A percentile compares a stretch with the other conserved stretches of the same genome.
phyloP scores from a whole-genome alignment of 2,888 invertebrate species.

The Campoletis raptor region DNA sequence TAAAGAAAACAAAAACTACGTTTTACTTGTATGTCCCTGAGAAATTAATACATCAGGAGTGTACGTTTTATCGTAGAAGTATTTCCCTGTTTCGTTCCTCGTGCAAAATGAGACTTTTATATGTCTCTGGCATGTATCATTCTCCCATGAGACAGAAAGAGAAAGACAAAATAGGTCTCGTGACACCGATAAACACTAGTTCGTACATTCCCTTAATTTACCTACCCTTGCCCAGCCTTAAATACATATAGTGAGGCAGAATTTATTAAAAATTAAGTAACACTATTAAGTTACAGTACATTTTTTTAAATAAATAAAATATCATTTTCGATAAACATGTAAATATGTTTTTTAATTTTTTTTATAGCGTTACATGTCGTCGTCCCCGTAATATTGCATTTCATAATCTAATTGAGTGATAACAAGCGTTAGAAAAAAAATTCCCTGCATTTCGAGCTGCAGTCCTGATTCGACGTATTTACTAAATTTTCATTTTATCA shows the following conservation, averaged over 20 bases:
- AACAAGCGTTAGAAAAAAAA: too few relatives aligned
- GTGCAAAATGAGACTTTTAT: constrained; percentile 32
- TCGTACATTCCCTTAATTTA: not conserved
- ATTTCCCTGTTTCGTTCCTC: constrained; percentile 53
- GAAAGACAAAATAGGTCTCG: constrained; percentile 28
- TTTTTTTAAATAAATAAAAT: not conserved
- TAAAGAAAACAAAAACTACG: too few relatives aligned
- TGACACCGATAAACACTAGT: constrained; percentile 58
- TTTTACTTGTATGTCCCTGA: not conserved
- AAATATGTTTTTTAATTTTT: too few relatives aligned
- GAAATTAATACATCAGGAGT: not conserved
- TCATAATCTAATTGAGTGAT: too few relatives aligned
- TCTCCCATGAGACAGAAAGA: constrained; percentile 35
- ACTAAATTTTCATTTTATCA: not conserved
- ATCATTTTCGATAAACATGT: too few relatives aligned
- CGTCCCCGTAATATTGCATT: too few relatives aligned
- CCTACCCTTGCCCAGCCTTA: not conserved
- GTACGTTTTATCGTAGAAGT: constrained; percentile 13
- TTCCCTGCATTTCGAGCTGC: too few relatives aligned
- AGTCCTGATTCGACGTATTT: too few relatives aligned
- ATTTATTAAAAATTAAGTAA: not conserved
- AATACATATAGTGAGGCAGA: not conserved
- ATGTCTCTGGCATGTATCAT: constrained; percentile 7
- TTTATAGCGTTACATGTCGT: too few relatives aligned
- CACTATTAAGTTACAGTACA: not conserved